These are phyloP conservation scores for Callipepla californica DNA, from an alignment of 2,113 vertebrate genomes.

Conservation along the genomic window DNA sequence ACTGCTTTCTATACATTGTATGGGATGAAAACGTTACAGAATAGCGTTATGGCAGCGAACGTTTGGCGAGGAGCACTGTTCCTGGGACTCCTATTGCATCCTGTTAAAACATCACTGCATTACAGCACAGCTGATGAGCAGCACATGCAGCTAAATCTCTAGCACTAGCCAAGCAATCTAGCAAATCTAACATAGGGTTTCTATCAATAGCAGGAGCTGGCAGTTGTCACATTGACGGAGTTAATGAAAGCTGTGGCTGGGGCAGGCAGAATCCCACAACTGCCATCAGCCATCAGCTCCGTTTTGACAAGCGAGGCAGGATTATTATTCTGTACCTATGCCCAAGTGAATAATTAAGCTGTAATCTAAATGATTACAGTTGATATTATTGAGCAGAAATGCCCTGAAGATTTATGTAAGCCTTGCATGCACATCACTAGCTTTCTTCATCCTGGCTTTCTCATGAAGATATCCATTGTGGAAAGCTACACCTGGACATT, in stretches of 20 bases:
- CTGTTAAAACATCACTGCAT: background rate
- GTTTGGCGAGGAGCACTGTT: background rate
- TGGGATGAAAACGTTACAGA: background rate
- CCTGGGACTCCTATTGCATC: background rate
- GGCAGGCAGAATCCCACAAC: background rate
- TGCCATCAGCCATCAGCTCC: background rate
- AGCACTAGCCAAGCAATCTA: background rate
- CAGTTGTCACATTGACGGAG: background rate
- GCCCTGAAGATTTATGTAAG: background rate
- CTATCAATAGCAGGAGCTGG: background rate
- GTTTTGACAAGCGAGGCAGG: slow-evolving; percentile 22
- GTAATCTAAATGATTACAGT: slow-evolving; percentile 4
- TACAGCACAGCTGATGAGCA: background rate
- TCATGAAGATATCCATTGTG: background rate
- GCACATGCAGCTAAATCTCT: background rate
- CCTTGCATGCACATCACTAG: background rate
- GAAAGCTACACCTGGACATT: background rate
- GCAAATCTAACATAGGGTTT: background rate
- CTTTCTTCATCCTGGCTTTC: background rate
- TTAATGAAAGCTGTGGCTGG: background rate
- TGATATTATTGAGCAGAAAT: background rate
- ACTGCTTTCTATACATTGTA: background rate
- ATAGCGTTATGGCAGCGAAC: background rate
- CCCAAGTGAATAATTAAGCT: background rate
- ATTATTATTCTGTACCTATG: slow-evolving; percentile 22